Percentiles rank a stretch among this genome's conserved stretches.
Conservation (phyloP, 1,140 invertebrate species). For the Trachelipus rathkii region DNA sequence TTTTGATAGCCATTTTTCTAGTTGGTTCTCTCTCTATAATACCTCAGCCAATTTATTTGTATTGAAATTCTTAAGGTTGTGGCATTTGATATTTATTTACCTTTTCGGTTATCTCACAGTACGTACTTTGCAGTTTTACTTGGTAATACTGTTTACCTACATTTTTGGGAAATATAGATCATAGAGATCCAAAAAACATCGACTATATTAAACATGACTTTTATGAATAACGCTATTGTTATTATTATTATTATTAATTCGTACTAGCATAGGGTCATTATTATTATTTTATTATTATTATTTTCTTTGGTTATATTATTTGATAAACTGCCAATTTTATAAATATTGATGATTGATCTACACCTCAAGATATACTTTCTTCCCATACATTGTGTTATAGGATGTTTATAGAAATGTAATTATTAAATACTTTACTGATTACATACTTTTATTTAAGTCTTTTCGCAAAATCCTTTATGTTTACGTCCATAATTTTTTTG, state of each 20-base stretch:
- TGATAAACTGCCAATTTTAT: constrained; percentile 8
- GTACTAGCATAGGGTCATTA: too few species aligned
- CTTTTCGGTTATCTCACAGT: too few species aligned
- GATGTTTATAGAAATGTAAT: constrained; percentile 13
- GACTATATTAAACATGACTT: background rate
- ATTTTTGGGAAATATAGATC: too few species aligned
- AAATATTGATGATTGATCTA: background rate
- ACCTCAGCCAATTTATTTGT: background rate
- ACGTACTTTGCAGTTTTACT: too few species aligned
- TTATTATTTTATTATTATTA: too few species aligned
- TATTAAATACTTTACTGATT: constrained; percentile 1
- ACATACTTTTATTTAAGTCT: background rate
- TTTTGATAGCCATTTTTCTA: too few species aligned
- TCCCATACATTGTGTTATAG: background rate
- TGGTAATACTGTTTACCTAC: too few species aligned
- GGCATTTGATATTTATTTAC: background rate
- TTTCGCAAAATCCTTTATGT: too few species aligned
- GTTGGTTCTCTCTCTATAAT: too few species aligned
- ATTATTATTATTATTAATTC: too few species aligned
- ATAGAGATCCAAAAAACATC: too few species aligned
- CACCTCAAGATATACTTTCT: background rate
- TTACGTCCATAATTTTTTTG: too few species aligned
- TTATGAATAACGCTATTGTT: background rate
- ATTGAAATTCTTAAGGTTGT: constrained; percentile 1
- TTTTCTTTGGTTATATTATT: background rate